Evolutionary conservation across 2,113 vertebrate genomes (phyloP).

Genomic region (Prionailurus viverrinus): DNA sequence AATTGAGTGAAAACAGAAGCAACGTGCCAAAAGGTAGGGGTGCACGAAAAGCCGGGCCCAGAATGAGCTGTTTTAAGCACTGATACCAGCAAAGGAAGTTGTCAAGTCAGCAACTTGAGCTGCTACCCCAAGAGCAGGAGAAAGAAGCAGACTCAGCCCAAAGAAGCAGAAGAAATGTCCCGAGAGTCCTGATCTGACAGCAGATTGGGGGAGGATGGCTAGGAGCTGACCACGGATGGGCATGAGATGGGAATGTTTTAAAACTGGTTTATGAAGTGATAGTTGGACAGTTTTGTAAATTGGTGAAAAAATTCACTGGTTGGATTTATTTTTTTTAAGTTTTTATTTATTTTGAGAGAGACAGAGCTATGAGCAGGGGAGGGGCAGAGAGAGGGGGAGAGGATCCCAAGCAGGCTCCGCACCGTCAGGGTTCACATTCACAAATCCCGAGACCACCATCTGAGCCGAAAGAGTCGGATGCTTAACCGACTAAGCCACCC

Average conservation of each 20-base stretch:
- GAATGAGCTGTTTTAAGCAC: background rate
- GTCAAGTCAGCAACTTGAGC: fast-evolving
- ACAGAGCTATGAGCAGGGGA: too few species aligned
- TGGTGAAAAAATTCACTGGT: too few species aligned
- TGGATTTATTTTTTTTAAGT: too few species aligned
- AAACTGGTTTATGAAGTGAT: background rate
- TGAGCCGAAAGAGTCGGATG: too few species aligned
- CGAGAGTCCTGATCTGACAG: fast-evolving
- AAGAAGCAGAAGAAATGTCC: fast-evolving
- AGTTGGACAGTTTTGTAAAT: fast-evolving
- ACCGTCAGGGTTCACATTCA: too few species aligned
- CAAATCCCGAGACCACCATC: too few species aligned
- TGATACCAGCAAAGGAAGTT: too few species aligned
- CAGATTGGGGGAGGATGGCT: fast-evolving
- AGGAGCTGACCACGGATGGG: fast-evolving
- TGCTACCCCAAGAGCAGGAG: too few species aligned
- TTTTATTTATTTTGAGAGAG: too few species aligned
- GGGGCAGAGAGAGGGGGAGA: too few species aligned
- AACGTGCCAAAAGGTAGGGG: fast-evolving
- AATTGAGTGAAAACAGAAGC: background rate
- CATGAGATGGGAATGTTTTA: fast-evolving
- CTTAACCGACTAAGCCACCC: too few species aligned
- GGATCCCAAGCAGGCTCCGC: too few species aligned
- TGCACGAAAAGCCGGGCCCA: background rate
- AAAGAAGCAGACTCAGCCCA: background rate